phyloP scores from a whole-genome alignment of 1,140 invertebrate genomes.

The Eufriesea mexicana region DNA sequence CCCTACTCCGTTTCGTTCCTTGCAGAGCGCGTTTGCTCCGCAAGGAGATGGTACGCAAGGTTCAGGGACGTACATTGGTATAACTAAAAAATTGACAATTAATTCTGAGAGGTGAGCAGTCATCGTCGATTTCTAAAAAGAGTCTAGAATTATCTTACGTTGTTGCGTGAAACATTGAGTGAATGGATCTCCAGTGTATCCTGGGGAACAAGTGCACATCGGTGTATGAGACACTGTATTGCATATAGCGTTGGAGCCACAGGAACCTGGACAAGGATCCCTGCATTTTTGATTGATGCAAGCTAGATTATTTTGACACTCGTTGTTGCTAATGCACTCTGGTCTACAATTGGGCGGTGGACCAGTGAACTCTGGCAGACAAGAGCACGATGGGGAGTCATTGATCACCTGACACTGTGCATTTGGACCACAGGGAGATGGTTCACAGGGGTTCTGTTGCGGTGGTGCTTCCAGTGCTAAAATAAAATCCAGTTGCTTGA shows the following conservation, averaged over 20 bases:
- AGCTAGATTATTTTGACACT: constrained; percentile 79
- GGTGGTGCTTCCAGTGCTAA: neutral
- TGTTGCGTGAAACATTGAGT: constrained; percentile 38
- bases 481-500: no score
- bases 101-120: neutral
- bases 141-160: neutral
- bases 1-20: constrained; percentile 75
- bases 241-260: constrained; percentile 82
- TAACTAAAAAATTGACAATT: constrained; percentile 65
- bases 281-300: constrained; percentile 82
- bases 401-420: constrained; percentile 1
- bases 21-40: constrained; percentile 82
- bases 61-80: constrained; percentile 68
- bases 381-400: constrained; percentile 82
- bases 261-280: constrained; percentile 90
- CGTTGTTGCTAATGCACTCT: constrained; percentile 81
- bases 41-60: constrained; percentile 81
- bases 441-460: neutral
- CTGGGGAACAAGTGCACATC: constrained; percentile 87
- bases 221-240: constrained; percentile 89
- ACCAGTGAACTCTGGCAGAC: constrained; percentile 84
- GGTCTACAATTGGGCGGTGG: constrained; percentile 78
- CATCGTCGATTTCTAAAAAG: neutral
- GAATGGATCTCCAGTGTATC: constrained; percentile 85
- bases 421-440: constrained; percentile 6